Conservation (phyloP, 1,140 invertebrate genomes). For the Drosophila busckii region DNA sequence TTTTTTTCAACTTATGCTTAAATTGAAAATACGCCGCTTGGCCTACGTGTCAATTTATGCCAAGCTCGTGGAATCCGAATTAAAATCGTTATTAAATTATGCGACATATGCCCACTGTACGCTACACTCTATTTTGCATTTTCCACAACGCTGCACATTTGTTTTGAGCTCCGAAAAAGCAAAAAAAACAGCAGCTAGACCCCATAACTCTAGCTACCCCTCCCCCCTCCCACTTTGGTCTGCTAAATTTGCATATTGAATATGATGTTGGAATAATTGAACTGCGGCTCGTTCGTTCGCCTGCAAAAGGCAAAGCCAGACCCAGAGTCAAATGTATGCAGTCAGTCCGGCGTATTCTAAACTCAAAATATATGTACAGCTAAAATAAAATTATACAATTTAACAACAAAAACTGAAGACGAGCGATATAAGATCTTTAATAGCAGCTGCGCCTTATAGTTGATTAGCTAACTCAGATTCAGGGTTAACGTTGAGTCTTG, state of each 20-base stretch:
- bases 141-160: slow-evolving; percentile 60
- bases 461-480: no score
- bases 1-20: slow-evolving; percentile 10
- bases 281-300: slow-evolving; percentile 22
- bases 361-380: slow-evolving; percentile 13
- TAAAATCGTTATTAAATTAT: slow-evolving; percentile 55
- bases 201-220: background rate
- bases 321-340: slow-evolving; percentile 38
- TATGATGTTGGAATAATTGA: slow-evolving; percentile 67
- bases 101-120: slow-evolving; percentile 13
- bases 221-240: slow-evolving; percentile 31
- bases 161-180: slow-evolving; percentile 37
- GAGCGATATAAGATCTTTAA: no score
- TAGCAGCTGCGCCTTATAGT: no score
- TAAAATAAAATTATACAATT: background rate
- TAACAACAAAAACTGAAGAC: background rate
- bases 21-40: slow-evolving; percentile 42
- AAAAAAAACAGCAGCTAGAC: background rate
- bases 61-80: slow-evolving; percentile 11
- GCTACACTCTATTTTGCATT: slow-evolving; percentile 46
- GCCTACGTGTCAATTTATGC: slow-evolving; percentile 36
- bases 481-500: no score
- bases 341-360: slow-evolving; percentile 23
- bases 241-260: slow-evolving; percentile 59
- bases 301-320: slow-evolving; percentile 8